Percentiles rank a stretch among this genome's conserved stretches.
Evolutionary conservation across 1,140 invertebrate genomes (phyloP).

Genomic region (Drosophila auraria): DNA sequence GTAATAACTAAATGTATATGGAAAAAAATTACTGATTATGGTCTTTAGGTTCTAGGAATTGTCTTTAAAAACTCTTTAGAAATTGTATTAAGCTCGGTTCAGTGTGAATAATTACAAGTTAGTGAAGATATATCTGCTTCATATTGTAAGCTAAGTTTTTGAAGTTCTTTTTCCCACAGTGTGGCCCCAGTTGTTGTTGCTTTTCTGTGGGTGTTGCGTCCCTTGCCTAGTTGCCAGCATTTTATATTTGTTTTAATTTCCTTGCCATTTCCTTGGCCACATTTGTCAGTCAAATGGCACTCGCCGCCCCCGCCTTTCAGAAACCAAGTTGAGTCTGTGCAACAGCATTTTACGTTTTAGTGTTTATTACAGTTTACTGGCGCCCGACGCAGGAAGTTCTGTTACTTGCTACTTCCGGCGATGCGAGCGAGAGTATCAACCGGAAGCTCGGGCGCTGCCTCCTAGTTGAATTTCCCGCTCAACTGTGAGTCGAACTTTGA

Average conservation of each 20-base stretch:
- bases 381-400: conserved; percentile 61
- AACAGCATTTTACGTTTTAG: conserved; percentile 64
- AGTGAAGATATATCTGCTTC: too few relatives aligned
- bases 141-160: not conserved
- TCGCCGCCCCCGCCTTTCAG: not conserved
- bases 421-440: conserved; percentile 44
- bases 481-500: conserved; percentile 19
- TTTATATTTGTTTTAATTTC: conserved; percentile 83
- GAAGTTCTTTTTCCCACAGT: not conserved
- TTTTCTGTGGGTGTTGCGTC: conserved; percentile 21
- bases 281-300: conserved; percentile 77
- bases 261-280: conserved; percentile 77
- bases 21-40: too few relatives aligned
- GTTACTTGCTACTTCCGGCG: conserved; percentile 76
- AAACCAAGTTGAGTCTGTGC: conserved; percentile 53
- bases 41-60: too few relatives aligned
- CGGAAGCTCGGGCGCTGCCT: conserved; percentile 45
- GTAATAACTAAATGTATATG: not conserved
- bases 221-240: conserved; percentile 60
- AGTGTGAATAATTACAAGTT: too few relatives aligned
- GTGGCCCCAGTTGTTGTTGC: conserved; percentile 2
- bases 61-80: too few relatives aligned
- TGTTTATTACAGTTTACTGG: conserved; percentile 78
- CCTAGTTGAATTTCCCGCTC: conserved; percentile 39
- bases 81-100: too few relatives aligned